phyloP scores from a whole-genome alignment of 2,797 vertebrate genomes.

The Sparus aurata region DNA sequence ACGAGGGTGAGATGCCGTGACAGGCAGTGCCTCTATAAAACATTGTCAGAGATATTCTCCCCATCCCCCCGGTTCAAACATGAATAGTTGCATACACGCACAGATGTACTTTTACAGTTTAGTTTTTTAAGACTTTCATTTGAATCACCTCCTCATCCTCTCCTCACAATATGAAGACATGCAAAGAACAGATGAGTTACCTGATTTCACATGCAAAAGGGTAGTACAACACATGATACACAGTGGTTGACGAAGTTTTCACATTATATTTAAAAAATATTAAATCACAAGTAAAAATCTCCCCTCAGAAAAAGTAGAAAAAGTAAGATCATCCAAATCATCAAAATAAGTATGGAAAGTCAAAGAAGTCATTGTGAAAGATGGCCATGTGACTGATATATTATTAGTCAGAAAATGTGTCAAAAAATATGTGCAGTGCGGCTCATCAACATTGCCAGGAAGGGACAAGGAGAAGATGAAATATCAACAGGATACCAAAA shows the following conservation, averaged over 20 bases:
- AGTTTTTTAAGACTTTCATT: background rate
- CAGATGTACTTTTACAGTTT: background rate
- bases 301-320: background rate
- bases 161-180: background rate
- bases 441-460: too few species aligned
- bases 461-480: too few species aligned
- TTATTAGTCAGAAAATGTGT: too few species aligned
- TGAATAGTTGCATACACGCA: conserved; percentile 1
- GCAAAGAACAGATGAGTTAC: background rate
- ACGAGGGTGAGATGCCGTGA: conserved; percentile 62
- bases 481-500: too few species aligned
- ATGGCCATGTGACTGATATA: too few species aligned
- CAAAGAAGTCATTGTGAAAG: too few species aligned
- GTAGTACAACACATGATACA: background rate
- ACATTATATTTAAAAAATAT: too few species aligned
- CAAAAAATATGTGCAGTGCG: too few species aligned
- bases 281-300: background rate
- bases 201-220: background rate
- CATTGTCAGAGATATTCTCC: background rate
- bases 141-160: conserved; percentile 6
- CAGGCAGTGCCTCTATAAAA: conserved; percentile 9
- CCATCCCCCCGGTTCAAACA: background rate
- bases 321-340: background rate
- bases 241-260: background rate
- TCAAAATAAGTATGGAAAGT: background rate